Percentiles rank a stretch among this genome's conserved stretches.
These are phyloP conservation scores for Dromius quadrimaculatus DNA, from an alignment of 2,888 invertebrate species.

Conservation along the genomic window DNA sequence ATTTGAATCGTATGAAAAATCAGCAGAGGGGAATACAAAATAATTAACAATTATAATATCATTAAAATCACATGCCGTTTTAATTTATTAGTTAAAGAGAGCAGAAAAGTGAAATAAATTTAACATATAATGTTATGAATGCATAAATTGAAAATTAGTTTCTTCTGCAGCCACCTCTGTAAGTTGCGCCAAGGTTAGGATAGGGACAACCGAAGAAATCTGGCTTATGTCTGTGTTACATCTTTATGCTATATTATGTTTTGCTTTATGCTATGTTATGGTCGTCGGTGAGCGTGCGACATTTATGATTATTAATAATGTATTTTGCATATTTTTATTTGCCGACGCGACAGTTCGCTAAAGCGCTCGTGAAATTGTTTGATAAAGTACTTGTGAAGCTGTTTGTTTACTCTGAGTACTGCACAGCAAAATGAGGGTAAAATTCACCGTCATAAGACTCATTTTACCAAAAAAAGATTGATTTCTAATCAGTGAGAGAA, in stretches of 20 bases:
- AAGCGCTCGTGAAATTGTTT: slow-evolving; percentile 35
- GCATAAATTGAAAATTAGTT: too few species aligned
- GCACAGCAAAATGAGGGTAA: neutral
- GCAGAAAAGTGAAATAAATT: neutral
- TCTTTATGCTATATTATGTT: slow-evolving; percentile 5
- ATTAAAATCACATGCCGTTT: too few species aligned
- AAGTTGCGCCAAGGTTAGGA: too few species aligned
- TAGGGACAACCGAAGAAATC: neutral
- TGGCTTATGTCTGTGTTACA: slow-evolving; percentile 15
- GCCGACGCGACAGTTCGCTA: slow-evolving; percentile 18
- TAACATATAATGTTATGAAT: too few species aligned
- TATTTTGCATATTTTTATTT: slow-evolving; percentile 41
- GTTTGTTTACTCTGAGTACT: slow-evolving; percentile 26
- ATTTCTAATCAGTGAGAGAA: slow-evolving; percentile 21
- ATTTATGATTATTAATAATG: slow-evolving; percentile 40
- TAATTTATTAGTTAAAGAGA: neutral
- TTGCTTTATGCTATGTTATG: slow-evolving; percentile 25
- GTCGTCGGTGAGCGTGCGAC: slow-evolving; percentile 19
- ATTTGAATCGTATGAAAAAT: slow-evolving; percentile 10
- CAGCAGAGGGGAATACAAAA: too few species aligned
- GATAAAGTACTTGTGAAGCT: slow-evolving; percentile 33
- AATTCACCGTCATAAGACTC: slow-evolving; percentile 4
- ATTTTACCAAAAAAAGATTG: slow-evolving; percentile 18
- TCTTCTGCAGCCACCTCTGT: too few species aligned
- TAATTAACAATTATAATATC: too few species aligned